Conservation (phyloP, 1,140 invertebrate genomes). For the Papilio aristodemus region DNA sequence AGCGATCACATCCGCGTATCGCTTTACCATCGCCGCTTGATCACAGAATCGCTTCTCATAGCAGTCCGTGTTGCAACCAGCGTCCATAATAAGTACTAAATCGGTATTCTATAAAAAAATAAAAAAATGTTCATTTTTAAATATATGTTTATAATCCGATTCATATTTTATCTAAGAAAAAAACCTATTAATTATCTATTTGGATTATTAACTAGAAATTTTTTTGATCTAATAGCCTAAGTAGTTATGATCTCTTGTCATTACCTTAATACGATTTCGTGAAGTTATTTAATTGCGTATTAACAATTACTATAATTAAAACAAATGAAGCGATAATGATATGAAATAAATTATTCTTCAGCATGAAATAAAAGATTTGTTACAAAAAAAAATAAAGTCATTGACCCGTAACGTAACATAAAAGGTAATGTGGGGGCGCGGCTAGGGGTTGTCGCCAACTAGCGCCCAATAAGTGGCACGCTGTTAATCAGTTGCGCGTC, state of each 20-base stretch:
- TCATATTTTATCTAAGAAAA: too few relatives aligned
- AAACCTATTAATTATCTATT: too few relatives aligned
- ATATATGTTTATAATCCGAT: too few relatives aligned
- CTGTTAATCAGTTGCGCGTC: slow-evolving; percentile 19
- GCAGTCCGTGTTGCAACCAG: slow-evolving; percentile 48
- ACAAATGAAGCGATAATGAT: slow-evolving; percentile 5
- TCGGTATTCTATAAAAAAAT: slow-evolving; percentile 61
- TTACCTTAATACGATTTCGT: slow-evolving; percentile 11
- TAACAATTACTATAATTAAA: slow-evolving; percentile 10
- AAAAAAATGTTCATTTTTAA: too few relatives aligned
- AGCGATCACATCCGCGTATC: slow-evolving; percentile 63
- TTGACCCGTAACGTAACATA: slow-evolving; percentile 4
- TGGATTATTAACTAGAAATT: too few relatives aligned
- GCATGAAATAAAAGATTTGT: slow-evolving; percentile 3
- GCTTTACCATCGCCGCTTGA: slow-evolving; percentile 66
- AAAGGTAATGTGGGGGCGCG: slow-evolving; percentile 3
- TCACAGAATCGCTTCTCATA: slow-evolving; percentile 55
- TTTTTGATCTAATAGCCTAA: too few relatives aligned
- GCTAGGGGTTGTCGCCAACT: slow-evolving; percentile 2
- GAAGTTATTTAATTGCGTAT: slow-evolving; percentile 7
- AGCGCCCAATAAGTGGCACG: slow-evolving; percentile 24
- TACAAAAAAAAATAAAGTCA: not conserved
- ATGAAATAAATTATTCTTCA: not conserved
- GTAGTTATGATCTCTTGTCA: not conserved
- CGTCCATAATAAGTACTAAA: slow-evolving; percentile 69